phyloP scores from a whole-genome alignment of 1,140 invertebrate species.

The Pentalonia nigronervosa region DNA sequence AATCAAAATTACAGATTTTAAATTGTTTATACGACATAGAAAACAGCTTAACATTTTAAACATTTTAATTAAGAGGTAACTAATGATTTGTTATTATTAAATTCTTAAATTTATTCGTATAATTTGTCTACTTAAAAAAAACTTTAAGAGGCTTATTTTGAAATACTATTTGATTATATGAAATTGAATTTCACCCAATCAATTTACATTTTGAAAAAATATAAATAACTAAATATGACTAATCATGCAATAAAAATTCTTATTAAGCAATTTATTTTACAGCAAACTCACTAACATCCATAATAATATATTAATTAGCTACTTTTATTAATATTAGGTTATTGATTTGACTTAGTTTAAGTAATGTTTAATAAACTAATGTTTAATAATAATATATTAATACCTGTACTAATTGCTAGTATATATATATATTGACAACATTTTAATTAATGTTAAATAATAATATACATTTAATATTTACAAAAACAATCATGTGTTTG shows the following conservation, averaged over 20 bases:
- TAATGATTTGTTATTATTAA: background rate
- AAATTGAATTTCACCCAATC: background rate
- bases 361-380: background rate
- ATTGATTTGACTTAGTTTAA: background rate
- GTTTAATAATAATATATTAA: background rate
- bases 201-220: background rate
- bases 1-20: background rate
- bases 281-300: background rate
- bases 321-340: background rate
- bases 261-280: background rate
- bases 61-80: background rate
- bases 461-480: background rate
- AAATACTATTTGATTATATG: background rate
- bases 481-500: background rate
- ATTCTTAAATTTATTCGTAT: background rate
- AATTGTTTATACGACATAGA: background rate
- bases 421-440: background rate
- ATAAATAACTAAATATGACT: background rate
- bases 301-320: background rate
- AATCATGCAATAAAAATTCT: background rate
- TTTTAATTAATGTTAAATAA: background rate
- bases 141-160: background rate
- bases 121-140: background rate
- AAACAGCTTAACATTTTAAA: background rate
- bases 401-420: background rate